Base-by-base conservation (phyloP, 2,113 vertebrate genomes). In the Gallinago undulata region DNA sequence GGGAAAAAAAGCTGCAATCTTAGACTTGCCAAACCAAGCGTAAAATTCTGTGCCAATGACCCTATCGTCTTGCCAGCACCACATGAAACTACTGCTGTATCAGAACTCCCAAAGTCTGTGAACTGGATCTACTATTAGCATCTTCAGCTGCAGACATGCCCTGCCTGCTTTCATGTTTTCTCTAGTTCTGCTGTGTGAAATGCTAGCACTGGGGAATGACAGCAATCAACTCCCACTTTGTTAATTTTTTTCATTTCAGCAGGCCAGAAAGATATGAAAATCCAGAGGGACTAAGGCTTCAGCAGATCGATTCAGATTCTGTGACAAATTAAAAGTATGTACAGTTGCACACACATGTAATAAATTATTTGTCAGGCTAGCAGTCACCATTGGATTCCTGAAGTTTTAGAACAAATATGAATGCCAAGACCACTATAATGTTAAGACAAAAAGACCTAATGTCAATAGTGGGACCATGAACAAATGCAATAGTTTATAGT, bases 141-240 rank as follows among this genome's bases (percentile, higher is more conserved):
- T 22, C 75, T 51, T 18, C 30, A 84, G 47, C 53, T 33, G 19
- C 27, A 69, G 48, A 25, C 16, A 19, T 11, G 2, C 16, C 30
- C 35, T 57, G 7, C 17, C 28, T 57, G 17, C 33, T 64, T 59
- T 35, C 19, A 39, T 3, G 2, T 77, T 82, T 39, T 39, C 24
- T 45, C 37, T 27, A 63, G 55, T 63, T 63, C 11, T 63, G 31
- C 1, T 2, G 17, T 1, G 0, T 19, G 35, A 57, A 45, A 30
- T 3, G 24, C 4, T 23, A 21, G n/a, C 1, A 1, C 27, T 55
- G 39, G 10, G 27, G 19, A 67, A 67, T 2, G 3, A 47, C 47
- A 78, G n/a, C 19, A 60, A 45, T 9, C 11, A 64, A 7, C 16
- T 82, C 27, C 17, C 19, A 15, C 11, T 12, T 62, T 55, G 15